A percentile compares a stretch with the other conserved stretches of the same genome.
phyloP scores from a whole-genome alignment of 1,140 invertebrate genomes.

The Ericerus pela region DNA sequence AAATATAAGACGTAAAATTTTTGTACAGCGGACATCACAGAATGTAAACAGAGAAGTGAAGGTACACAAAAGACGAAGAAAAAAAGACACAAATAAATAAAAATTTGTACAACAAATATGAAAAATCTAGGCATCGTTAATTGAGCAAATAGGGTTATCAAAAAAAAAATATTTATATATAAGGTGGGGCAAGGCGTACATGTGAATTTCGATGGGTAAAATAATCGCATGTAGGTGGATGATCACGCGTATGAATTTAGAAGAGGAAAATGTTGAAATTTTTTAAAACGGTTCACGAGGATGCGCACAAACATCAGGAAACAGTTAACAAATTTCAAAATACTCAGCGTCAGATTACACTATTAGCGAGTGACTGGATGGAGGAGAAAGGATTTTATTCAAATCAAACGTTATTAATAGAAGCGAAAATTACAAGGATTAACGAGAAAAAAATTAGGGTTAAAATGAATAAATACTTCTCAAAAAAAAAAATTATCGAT shows the following conservation, averaged over 20 bases:
- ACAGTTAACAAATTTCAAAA: not conserved
- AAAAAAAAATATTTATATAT: conserved; percentile 1
- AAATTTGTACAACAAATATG: conserved; percentile 7
- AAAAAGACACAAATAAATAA: not conserved
- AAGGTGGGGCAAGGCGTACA: not conserved
- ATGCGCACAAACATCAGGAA: not conserved
- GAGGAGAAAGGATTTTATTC: too few relatives aligned
- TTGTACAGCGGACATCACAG: not conserved
- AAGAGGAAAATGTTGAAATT: not conserved
- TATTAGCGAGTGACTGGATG: too few relatives aligned
- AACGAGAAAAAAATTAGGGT: too few relatives aligned
- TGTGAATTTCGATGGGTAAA: not conserved
- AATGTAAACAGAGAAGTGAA: not conserved
- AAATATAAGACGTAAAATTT: not conserved
- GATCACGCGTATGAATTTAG: not conserved
- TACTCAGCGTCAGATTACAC: too few relatives aligned
- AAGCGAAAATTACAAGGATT: too few relatives aligned
- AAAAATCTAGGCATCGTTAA: conserved; percentile 8
- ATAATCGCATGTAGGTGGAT: not conserved
- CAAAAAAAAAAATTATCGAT: too few relatives aligned
- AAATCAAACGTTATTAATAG: too few relatives aligned
- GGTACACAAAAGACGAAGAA: not conserved
- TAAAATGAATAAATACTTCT: too few relatives aligned
- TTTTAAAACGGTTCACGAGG: not conserved
- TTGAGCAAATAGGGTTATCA: conserved; percentile 10